These are phyloP conservation scores for Pomacea maculata DNA, from an alignment of 1,140 invertebrate genomes.

Conservation along the genomic window DNA sequence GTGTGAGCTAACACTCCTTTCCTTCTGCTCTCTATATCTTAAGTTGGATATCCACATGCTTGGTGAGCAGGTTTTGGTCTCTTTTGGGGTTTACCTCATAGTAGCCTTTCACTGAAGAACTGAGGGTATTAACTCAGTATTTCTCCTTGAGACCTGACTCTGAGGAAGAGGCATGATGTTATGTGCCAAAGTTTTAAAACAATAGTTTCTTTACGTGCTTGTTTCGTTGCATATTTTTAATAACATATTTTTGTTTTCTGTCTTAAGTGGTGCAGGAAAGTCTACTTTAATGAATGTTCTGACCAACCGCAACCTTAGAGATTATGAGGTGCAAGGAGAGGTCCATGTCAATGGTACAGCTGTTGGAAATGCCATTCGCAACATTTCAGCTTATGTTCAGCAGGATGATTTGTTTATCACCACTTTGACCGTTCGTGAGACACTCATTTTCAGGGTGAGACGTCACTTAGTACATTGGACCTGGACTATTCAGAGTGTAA, in stretches of 20 bases:
- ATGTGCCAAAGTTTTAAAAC: neutral
- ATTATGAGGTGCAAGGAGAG: slow-evolving; percentile 78
- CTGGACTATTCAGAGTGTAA: neutral
- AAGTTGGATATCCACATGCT: no score
- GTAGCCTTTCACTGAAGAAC: neutral
- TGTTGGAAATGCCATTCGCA: slow-evolving; percentile 41
- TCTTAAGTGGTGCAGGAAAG: slow-evolving; percentile 89
- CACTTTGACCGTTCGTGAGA: slow-evolving; percentile 70
- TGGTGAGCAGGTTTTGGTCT: no score
- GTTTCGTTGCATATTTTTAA: neutral
- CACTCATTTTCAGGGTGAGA: slow-evolving; percentile 68
- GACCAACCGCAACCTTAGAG: slow-evolving; percentile 79
- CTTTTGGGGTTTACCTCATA: neutral
- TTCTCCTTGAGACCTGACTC: neutral
- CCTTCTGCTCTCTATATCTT: no score
- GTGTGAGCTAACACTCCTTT: no score
- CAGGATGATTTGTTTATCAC: slow-evolving; percentile 76
- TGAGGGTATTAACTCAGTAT: neutral
- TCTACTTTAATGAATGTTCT: slow-evolving; percentile 92
- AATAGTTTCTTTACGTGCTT: neutral
- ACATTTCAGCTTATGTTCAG: slow-evolving; percentile 92
- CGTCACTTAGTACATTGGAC: slow-evolving; percentile 16
- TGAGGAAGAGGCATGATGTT: neutral
- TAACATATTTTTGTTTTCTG: neutral
- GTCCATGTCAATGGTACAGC: slow-evolving; percentile 45